Percentiles rank a stretch among this genome's conserved stretches.
phyloP scores from a whole-genome alignment of 2,113 vertebrate genomes.

The Prinia subflava region DNA sequence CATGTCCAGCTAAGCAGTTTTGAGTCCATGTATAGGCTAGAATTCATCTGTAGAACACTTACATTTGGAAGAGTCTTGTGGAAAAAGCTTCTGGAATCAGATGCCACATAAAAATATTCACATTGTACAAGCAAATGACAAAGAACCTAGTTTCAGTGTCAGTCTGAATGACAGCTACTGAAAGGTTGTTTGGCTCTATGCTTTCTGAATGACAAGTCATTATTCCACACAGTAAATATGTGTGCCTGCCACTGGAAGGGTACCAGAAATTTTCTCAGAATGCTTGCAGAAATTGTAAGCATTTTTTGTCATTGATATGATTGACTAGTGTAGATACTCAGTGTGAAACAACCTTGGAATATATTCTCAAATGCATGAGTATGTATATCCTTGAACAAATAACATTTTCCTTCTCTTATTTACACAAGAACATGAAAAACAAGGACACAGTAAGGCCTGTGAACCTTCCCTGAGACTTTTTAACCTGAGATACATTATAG shows the following conservation, averaged over 20 bases:
- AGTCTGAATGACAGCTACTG: neutral
- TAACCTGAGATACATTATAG: neutral
- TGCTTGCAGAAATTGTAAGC: neutral
- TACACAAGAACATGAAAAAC: neutral
- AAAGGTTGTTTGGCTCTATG: neutral
- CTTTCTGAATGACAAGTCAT: neutral
- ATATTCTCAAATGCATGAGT: neutral
- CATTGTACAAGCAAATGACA: neutral
- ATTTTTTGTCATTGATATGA: neutral
- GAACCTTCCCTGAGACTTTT: neutral
- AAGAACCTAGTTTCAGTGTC: neutral
- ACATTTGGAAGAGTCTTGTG: neutral
- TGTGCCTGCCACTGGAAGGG: neutral
- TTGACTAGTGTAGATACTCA: neutral
- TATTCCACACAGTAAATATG: neutral
- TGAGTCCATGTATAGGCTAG: accelerated
- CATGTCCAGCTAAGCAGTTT: neutral
- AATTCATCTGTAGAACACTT: neutral
- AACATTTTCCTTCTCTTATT: neutral
- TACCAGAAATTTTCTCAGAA: neutral
- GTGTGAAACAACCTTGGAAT: neutral
- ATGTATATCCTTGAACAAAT: neutral
- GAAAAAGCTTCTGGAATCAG: neutral
- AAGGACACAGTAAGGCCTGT: neutral
- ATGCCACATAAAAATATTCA: neutral